Conservation (phyloP, 2,888 invertebrate genomes). For the Tachystola acroxantha region DNA sequence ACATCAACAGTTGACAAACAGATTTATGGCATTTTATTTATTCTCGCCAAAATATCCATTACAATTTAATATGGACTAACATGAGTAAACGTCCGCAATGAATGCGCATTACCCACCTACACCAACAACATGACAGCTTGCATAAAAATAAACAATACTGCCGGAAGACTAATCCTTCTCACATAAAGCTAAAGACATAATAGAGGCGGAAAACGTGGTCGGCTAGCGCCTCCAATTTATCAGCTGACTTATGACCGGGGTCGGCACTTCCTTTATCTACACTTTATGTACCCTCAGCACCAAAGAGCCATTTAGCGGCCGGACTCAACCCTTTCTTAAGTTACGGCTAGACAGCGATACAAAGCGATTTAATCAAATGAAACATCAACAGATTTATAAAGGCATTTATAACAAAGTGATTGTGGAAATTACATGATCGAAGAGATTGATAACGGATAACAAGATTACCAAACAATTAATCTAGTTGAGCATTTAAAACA, state of each 20-base stretch:
- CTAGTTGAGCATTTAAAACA: not conserved
- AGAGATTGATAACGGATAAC: not conserved
- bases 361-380: conserved; percentile 8
- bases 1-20: not conserved
- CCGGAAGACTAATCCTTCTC: conserved; percentile 9
- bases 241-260: conserved; percentile 17
- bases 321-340: conserved; percentile 11
- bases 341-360: conserved; percentile 8
- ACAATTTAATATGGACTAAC: not conserved
- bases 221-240: conserved; percentile 15
- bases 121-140: not conserved
- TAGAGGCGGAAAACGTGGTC: conserved; percentile 13
- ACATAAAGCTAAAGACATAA: conserved; percentile 13
- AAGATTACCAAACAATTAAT: not conserved
- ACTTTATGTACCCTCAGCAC: conserved; percentile 15
- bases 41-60: not conserved
- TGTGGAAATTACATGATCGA: not conserved
- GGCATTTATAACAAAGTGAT: not conserved
- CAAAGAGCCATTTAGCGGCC: conserved; percentile 15
- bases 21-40: conserved; percentile 1
- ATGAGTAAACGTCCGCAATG: not conserved
- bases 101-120: not conserved
- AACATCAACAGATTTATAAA: conserved; percentile 7
- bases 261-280: conserved; percentile 14
- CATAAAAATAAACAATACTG: not conserved